Evolutionary conservation across 2,888 invertebrate species (phyloP), one percentile per base, ranked within the genome.

Genomic region (Eustalomyia histrio): DNA sequence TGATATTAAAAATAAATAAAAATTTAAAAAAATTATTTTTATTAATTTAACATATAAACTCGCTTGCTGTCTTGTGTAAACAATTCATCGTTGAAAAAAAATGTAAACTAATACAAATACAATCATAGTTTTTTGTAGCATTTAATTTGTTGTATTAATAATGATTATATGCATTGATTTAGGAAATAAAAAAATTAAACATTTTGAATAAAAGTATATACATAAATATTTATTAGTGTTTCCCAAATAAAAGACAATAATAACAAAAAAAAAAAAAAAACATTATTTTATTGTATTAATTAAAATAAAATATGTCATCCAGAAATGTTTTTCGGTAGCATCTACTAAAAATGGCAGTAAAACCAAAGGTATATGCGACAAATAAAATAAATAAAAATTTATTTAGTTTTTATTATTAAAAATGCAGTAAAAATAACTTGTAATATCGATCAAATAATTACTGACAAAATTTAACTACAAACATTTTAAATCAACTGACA

Each of bases 161-260:
- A 65, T 12, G n/a, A n/a, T 47, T 12, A 39, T 55, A 24, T 64
- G 9, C 14, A 61, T 64, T 67, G 68, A 73, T 64, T 69, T 50
- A 68, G 35, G 50, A 18, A 71, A 17, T 47, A 43, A 69, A 47
- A 21, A 14, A 16, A 43, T 39, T 5, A 61, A 61, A 17, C n/a
- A 52, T 64, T 58, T 39, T 67, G 14, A 63, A 68, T 64, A 10
- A 58, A 63, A 57, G 12, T 43, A 29, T 6, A 29, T 29, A 29
- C 29, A 29, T 60, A 76, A 64, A 67, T 75, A 71, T 71, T 75
- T 71, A 71, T 71, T 69, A 43, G 18, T 67, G 60, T 71, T 71
- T 71, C 67, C 50, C 29, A 75, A 43, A 81, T 75, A 78, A 81
- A 78, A 76, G 81, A 78, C 81, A 81, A 81, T 81, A 81, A 81